Conservation (phyloP, 2,797 vertebrate genomes). For the Esox lucius region DNA sequence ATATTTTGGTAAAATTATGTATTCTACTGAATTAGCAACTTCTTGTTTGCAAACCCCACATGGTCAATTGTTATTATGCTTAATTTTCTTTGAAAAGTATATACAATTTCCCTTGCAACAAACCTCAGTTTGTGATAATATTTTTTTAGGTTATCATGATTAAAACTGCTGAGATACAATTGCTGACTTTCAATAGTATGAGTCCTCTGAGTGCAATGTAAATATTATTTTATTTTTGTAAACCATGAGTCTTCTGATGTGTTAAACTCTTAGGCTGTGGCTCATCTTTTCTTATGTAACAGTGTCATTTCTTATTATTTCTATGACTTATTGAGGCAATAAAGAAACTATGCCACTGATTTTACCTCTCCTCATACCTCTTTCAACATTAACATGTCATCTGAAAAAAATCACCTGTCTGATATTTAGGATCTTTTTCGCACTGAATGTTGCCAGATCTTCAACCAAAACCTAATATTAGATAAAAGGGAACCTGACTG, state of each 20-base stretch:
- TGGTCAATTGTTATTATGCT: conserved; percentile 15
- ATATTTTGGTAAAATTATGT: neutral
- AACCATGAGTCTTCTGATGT: conserved; percentile 21
- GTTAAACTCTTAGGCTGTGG: conserved; percentile 12
- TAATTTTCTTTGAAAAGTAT: conserved; percentile 15
- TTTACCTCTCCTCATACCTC: neutral
- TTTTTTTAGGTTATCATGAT: neutral
- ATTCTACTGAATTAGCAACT: conserved; percentile 20
- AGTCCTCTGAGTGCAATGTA: conserved; percentile 3
- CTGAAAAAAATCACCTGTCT: neutral
- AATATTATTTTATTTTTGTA: conserved; percentile 52
- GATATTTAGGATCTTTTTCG: too few species aligned
- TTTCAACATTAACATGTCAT: neutral
- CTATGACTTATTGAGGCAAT: conserved; percentile 4
- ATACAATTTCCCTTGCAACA: conserved; percentile 2
- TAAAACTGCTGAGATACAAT: neutral
- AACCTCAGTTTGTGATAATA: neutral
- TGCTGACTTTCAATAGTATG: neutral
- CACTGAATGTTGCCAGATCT: too few species aligned
- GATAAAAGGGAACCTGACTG: too few species aligned
- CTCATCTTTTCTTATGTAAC: conserved; percentile 8
- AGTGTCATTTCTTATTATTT: conserved; percentile 3
- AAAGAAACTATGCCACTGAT: conserved; percentile 2
- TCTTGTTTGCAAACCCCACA: neutral
- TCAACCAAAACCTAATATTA: too few species aligned